Evolutionary conservation across 2,888 invertebrate species (phyloP).

Genomic region (Melieria picta): DNA sequence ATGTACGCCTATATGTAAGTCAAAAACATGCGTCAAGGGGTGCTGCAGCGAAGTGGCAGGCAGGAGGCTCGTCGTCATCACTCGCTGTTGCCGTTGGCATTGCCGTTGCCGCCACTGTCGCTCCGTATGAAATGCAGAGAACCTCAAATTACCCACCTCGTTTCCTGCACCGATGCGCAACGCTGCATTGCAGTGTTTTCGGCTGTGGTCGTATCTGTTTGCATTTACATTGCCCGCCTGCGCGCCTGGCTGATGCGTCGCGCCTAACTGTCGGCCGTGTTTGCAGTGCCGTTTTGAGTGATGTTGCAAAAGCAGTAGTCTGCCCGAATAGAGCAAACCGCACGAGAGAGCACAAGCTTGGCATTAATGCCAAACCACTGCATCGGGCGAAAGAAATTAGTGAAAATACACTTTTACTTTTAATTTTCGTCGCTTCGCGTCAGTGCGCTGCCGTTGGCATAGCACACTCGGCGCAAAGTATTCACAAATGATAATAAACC

Average conservation of each 20-base stretch:
- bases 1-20: slow-evolving; percentile 2
- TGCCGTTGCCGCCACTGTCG: slow-evolving; percentile 25
- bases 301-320: background rate
- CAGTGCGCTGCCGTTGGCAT: slow-evolving; percentile 42
- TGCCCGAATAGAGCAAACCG: background rate
- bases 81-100: background rate
- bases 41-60: slow-evolving; percentile 33
- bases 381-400: slow-evolving; percentile 55
- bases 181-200: slow-evolving; percentile 6
- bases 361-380: slow-evolving; percentile 21
- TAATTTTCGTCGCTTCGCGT: slow-evolving; percentile 44
- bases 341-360: background rate
- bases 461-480: slow-evolving; percentile 43
- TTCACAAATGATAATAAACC: slow-evolving; percentile 27
- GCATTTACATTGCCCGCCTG: background rate
- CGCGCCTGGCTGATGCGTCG: too few relatives aligned
- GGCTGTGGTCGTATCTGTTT: slow-evolving; percentile 1
- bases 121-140: slow-evolving; percentile 34
- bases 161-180: too few relatives aligned
- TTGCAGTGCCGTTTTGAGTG: background rate
- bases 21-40: background rate
- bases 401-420: slow-evolving; percentile 65
- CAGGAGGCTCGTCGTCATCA: slow-evolving; percentile 9
- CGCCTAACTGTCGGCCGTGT: too few relatives aligned
- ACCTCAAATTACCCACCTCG: background rate